phyloP scores from a whole-genome alignment of 2,113 vertebrate species.

The Donacobius atricapilla region DNA sequence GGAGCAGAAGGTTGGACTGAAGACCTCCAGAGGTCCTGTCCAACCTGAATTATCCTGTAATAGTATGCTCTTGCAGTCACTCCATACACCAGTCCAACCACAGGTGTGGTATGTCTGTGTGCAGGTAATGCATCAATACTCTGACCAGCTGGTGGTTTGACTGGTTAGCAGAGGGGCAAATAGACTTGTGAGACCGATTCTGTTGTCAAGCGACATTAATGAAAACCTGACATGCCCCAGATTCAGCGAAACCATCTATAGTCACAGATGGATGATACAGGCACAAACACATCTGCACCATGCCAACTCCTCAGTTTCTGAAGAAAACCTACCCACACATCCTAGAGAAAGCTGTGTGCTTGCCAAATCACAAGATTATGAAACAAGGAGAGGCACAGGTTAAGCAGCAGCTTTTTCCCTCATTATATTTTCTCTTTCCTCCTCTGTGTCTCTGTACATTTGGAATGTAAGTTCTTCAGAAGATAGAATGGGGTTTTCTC shows the following conservation, averaged over 20 bases:
- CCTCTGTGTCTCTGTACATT: not conserved
- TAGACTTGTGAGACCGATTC: not conserved
- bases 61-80: not conserved
- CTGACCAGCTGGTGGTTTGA: not conserved
- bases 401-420: not conserved
- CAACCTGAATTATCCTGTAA: not conserved
- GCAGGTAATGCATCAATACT: not conserved
- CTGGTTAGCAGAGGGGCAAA: not conserved
- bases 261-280: not conserved
- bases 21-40: not conserved
- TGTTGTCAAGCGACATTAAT: not conserved
- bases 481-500: not conserved
- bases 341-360: not conserved
- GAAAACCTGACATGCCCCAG: not conserved
- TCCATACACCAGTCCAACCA: not conserved
- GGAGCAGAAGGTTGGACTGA: not conserved
- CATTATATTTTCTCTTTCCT: not conserved
- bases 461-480: not conserved
- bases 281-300: not conserved
- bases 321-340: not conserved
- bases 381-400: conserved; percentile 1
- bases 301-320: not conserved
- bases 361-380: conserved; percentile 8
- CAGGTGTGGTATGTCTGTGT: not conserved
- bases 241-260: not conserved